Conservation (phyloP, 1,140 invertebrate species). For the Drosophila subpulchrella region DNA sequence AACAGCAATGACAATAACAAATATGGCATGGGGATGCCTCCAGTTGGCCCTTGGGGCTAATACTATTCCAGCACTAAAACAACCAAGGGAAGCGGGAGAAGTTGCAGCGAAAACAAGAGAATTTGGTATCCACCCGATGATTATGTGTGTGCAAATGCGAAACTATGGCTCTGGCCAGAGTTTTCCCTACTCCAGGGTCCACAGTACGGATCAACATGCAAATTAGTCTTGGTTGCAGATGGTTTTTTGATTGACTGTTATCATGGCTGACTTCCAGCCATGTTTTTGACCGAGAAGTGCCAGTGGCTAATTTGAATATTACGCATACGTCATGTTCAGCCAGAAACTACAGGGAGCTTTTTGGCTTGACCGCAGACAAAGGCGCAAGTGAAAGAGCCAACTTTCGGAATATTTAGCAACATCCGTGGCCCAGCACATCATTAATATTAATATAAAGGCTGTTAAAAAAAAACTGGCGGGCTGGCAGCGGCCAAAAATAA, state of each 20-base stretch:
- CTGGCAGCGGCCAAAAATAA: slow-evolving; percentile 62
- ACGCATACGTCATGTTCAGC: slow-evolving; percentile 45
- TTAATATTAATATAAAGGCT: slow-evolving; percentile 80
- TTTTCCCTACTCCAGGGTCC: slow-evolving; percentile 20
- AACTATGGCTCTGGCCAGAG: slow-evolving; percentile 10
- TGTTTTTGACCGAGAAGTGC: slow-evolving; percentile 6
- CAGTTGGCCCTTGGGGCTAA: slow-evolving; percentile 32
- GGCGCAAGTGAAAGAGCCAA: slow-evolving; percentile 13
- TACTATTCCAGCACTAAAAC: slow-evolving; percentile 67
- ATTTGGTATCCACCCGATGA: slow-evolving; percentile 21
- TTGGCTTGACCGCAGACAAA: slow-evolving; percentile 34
- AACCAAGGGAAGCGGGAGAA: slow-evolving; percentile 17
- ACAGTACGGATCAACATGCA: slow-evolving; percentile 57
- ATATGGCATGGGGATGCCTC: slow-evolving; percentile 10
- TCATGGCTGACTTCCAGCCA: slow-evolving; percentile 41
- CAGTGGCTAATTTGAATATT: slow-evolving; percentile 28
- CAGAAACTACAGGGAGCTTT: slow-evolving; percentile 2
- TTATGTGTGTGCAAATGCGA: slow-evolving; percentile 18
- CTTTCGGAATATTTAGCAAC: slow-evolving; percentile 54
- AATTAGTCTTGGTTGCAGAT: slow-evolving; percentile 68
- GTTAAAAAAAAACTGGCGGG: slow-evolving; percentile 56
- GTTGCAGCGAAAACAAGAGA: slow-evolving; percentile 21
- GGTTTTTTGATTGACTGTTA: slow-evolving; percentile 73
- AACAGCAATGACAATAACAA: slow-evolving; percentile 48
- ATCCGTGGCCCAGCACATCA: slow-evolving; percentile 57